Conservation (phyloP, 2,113 vertebrate genomes). For the Tretioscincus oriximinensis region DNA sequence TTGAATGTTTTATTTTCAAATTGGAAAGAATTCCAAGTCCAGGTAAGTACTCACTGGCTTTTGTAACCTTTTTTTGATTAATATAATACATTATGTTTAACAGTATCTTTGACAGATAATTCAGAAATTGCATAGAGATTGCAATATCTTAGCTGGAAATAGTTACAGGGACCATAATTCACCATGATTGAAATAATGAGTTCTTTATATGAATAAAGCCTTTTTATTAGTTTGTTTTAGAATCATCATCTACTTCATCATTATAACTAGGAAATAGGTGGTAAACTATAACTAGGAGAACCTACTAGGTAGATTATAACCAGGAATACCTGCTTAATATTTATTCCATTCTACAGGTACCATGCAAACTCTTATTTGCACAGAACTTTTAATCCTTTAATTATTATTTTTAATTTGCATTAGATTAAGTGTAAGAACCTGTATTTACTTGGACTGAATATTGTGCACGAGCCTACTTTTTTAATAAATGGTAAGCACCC, state of each 20-base stretch:
- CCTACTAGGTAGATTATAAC: no score
- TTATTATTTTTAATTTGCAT: background rate
- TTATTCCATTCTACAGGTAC: background rate
- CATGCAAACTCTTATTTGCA: background rate
- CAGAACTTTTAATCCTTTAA: background rate
- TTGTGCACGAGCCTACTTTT: background rate
- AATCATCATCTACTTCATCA: background rate
- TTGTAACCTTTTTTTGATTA: background rate
- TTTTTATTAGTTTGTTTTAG: no score
- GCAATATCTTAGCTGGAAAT: background rate
- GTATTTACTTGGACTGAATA: background rate
- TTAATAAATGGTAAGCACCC: background rate
- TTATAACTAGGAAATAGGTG: no score
- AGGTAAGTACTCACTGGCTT: no score
- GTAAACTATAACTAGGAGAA: background rate
- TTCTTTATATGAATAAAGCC: no score
- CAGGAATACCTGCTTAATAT: background rate
- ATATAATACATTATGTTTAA: background rate
- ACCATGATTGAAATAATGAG: background rate
- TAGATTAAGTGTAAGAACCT: background rate
- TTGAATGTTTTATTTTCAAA: no score
- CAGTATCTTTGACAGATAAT: background rate
- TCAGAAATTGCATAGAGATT: background rate
- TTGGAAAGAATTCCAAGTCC: no score
- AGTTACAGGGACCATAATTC: background rate